Evolutionary conservation across 2,888 invertebrate genomes (phyloP).

Genomic region (Matsumyia berberina): DNA sequence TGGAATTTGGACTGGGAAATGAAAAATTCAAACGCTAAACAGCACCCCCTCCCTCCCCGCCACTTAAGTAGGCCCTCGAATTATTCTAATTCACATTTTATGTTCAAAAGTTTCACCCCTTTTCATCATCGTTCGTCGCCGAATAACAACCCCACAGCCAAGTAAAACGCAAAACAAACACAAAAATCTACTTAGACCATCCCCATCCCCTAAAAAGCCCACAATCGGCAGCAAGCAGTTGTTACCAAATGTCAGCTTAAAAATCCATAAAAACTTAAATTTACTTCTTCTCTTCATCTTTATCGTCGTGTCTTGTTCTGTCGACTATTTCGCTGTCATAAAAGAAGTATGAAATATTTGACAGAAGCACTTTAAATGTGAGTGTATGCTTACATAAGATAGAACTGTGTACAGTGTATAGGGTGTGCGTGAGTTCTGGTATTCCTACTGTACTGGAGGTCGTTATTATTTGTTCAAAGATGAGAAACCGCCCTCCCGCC

Average conservation of each 20-base stretch:
- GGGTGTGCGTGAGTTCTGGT: not conserved
- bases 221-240: conserved; percentile 30
- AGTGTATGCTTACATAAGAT: conserved; percentile 41
- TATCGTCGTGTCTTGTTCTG: not conserved
- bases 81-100: conserved; percentile 20
- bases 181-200: conserved; percentile 12
- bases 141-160: not conserved
- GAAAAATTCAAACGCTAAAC: conserved; percentile 10
- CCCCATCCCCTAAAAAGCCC: not conserved
- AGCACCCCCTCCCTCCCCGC: not conserved
- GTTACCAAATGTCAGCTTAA: conserved; percentile 48
- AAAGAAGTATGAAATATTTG: conserved; percentile 57
- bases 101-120: conserved; percentile 26
- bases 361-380: conserved; percentile 53
- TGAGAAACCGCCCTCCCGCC: conserved; percentile 8
- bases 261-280: conserved; percentile 37
- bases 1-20: not conserved
- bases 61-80: not conserved
- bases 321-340: conserved; percentile 29
- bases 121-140: conserved; percentile 15
- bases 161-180: conserved; percentile 12
- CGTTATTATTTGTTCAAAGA: conserved; percentile 10
- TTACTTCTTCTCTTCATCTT: conserved; percentile 7
- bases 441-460: not conserved
- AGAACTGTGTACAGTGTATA: not conserved